These are phyloP conservation scores for Cervus canadensis DNA, from an alignment of 2,113 vertebrate species.

Conservation along the genomic window DNA sequence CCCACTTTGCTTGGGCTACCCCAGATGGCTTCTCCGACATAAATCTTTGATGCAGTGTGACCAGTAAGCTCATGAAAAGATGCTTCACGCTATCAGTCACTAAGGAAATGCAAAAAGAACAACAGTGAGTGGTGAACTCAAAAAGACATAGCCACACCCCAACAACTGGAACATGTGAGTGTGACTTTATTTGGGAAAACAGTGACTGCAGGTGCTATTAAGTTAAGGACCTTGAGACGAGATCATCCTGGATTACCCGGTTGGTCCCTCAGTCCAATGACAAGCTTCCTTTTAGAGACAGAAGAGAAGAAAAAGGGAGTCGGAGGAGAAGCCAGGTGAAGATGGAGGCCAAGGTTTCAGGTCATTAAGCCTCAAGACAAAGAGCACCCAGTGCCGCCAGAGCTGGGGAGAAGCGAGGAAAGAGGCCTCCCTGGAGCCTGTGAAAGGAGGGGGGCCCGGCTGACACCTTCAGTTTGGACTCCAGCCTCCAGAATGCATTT, in stretches of 20 bases:
- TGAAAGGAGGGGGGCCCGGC: background rate
- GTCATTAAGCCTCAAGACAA: background rate
- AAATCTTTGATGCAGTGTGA: background rate
- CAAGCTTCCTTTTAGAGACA: background rate
- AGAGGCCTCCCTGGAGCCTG: background rate
- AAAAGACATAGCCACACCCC: background rate
- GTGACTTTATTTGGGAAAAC: background rate
- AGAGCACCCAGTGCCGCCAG: no score
- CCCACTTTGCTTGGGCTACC: background rate
- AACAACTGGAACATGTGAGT: background rate
- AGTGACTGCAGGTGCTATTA: background rate
- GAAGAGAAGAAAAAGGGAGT: background rate
- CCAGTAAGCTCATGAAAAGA: background rate
- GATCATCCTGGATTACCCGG: background rate
- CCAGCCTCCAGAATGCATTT: background rate
- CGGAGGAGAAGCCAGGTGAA: background rate
- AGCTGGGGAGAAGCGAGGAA: background rate
- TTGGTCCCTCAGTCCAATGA: background rate
- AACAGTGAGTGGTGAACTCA: background rate
- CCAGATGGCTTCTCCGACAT: background rate
- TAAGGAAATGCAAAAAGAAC: background rate
- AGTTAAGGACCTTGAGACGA: background rate
- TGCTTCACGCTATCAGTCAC: background rate
- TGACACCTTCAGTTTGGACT: background rate
- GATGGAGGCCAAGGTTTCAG: background rate